Conservation (phyloP, 2,888 invertebrate species). For the Lithophane ornitopus region DNA sequence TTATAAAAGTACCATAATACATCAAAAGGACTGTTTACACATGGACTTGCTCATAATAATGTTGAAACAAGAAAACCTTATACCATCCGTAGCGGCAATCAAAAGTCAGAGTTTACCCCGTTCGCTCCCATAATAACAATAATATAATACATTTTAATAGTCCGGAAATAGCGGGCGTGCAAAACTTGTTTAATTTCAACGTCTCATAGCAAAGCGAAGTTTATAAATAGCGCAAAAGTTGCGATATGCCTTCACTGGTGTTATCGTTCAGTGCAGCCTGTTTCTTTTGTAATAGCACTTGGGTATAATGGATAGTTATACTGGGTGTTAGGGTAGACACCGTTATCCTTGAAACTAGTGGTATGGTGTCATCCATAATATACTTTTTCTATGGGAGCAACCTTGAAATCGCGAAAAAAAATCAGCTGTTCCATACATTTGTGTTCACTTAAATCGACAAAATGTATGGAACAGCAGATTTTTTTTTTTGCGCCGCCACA, state of each 20-base stretch:
- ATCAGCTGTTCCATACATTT: too few relatives aligned
- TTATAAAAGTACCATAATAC: neutral
- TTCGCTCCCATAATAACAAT: constrained; percentile 19
- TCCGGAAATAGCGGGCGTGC: constrained; percentile 34
- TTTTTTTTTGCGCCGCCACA: too few relatives aligned
- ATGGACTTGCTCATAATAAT: neutral
- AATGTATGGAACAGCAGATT: too few relatives aligned
- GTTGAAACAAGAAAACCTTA: neutral
- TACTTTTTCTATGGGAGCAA: too few relatives aligned
- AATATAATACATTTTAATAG: constrained; percentile 34
- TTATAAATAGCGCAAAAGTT: constrained; percentile 52
- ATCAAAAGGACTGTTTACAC: neutral
- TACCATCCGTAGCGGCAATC: neutral
- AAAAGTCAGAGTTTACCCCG: constrained; percentile 2
- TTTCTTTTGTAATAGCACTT: constrained; percentile 30
- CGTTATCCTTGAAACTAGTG: too few relatives aligned
- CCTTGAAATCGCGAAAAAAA: too few relatives aligned
- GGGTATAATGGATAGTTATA: constrained; percentile 12
- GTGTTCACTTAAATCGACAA: too few relatives aligned
- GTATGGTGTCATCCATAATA: too few relatives aligned
- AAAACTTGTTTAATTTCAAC: constrained; percentile 56
- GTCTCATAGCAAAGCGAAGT: constrained; percentile 50
- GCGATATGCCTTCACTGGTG: constrained; percentile 38
- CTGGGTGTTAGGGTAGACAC: too few relatives aligned
- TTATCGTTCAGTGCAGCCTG: constrained; percentile 22